Percentiles rank a stretch among this genome's conserved stretches.
These are phyloP conservation scores for Danio jaintianensis DNA, from an alignment of 2,797 vertebrate species.

Conservation along the genomic window DNA sequence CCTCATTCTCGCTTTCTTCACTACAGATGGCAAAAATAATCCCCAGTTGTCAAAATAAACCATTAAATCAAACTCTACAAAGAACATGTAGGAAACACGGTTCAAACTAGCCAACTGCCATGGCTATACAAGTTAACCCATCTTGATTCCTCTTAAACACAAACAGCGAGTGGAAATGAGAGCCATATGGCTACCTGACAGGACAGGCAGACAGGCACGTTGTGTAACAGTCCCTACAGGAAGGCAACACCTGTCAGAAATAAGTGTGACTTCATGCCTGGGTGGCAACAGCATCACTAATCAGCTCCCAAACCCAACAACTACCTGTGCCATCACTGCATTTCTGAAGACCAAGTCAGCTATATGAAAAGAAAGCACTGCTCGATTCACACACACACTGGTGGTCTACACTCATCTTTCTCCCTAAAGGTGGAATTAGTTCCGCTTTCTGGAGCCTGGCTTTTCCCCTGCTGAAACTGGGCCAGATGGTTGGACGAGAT, in stretches of 20 bases:
- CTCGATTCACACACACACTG: conserved; percentile 34
- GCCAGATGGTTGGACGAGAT: conserved; percentile 71
- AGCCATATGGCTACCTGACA: background rate
- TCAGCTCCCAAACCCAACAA: conserved; percentile 39
- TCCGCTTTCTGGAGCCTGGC: conserved; percentile 71
- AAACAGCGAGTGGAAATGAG: conserved; percentile 13
- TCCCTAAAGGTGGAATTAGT: conserved; percentile 79
- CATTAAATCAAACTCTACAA: conserved; percentile 15
- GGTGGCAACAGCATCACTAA: conserved; percentile 40
- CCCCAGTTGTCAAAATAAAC: conserved; percentile 2
- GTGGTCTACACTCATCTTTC: conserved; percentile 57
- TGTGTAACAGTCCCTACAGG: background rate
- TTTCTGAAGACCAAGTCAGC: conserved; percentile 26
- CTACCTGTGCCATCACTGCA: conserved; percentile 35
- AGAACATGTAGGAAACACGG: background rate
- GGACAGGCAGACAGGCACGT: conserved; percentile 4
- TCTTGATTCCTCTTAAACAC: conserved; percentile 1
- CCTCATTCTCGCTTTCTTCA: background rate
- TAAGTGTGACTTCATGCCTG: conserved; percentile 28
- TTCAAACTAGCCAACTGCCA: background rate
- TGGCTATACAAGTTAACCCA: background rate
- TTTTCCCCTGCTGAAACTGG: conserved; percentile 75
- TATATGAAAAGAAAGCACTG: background rate
- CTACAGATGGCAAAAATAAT: conserved; percentile 15
- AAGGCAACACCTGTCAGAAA: conserved; percentile 22